Base-by-base conservation (phyloP, 2,888 invertebrate genomes). In the Craniophora ligustri region DNA sequence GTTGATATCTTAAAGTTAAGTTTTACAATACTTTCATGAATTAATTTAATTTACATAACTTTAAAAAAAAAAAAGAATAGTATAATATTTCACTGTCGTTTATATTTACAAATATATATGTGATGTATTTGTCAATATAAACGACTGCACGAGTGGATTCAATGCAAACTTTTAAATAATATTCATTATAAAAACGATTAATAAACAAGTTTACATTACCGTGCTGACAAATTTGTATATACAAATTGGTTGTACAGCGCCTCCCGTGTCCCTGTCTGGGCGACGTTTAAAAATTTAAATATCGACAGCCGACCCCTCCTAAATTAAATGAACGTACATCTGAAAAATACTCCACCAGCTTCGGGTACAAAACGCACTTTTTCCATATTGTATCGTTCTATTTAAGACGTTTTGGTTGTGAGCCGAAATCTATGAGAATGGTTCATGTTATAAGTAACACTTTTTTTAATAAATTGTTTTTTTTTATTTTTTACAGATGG, bases 251-350 rank as follows among this genome's bases (percentile, higher is more conserved):
- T 83, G 80, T 78, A 76, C 77, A 78, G 67, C 70, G 64, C 55
- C 48, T 54, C 65, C 67, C 79, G 44, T 51, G 54, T 76, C 79
- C 76, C 81, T 81, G 84, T 85, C 86, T 86, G 82, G 81, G 83
- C 81, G 83, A 84, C 85, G 85, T 82, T 92, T 88, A 88, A 90
- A 91, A 91, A 90, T 90, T 91, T 90, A 89, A 91, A 91, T 91
- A 91, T 89, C 86, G 89, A 85, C 89, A 89, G 77, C 57, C 75
- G 79, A 81, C 87, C 89, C 90, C 85, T 86, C 83, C 81, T 79
- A 87, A 88, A 90, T 91, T 85, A 89, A 91, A 89, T 82, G 82
- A 79, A 76, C 68, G 78, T 68, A 74, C 82, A 78, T 84, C 82
- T 84, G 84, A 87, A 88, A 87, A 88, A 85, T 83, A 76, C 79